These are phyloP conservation scores for Phaethon lepturus DNA, from an alignment of 2,113 vertebrate species.

Conservation along the genomic window DNA sequence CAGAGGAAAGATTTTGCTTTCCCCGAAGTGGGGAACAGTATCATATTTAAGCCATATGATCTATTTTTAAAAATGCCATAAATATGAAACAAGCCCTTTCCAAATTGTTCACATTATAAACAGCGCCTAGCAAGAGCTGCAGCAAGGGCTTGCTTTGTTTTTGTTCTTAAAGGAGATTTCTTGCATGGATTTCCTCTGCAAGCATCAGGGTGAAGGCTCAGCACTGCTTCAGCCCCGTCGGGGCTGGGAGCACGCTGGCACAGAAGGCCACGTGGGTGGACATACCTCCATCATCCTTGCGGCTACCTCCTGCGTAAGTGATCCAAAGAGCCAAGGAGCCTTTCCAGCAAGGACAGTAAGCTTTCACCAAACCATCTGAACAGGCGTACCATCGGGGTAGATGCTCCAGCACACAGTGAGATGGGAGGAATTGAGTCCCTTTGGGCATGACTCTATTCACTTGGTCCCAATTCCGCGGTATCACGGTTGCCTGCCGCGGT, in stretches of 20 bases:
- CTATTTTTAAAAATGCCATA: conserved; percentile 66
- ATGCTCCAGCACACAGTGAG: neutral
- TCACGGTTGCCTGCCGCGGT: accelerated
- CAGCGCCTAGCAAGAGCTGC: neutral
- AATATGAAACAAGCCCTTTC: conserved; percentile 38
- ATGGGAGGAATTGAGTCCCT: neutral
- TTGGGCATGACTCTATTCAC: neutral
- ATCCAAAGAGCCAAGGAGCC: neutral
- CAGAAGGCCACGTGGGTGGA: accelerated
- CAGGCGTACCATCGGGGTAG: accelerated
- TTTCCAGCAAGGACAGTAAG: neutral
- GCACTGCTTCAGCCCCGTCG: accelerated
- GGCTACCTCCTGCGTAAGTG: neutral
- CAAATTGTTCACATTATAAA: conserved; percentile 10
- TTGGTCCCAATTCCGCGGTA: neutral
- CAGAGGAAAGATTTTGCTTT: conserved; percentile 61
- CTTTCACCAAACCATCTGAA: neutral
- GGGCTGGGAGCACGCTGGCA: neutral
- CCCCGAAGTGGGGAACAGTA: conserved; percentile 41
- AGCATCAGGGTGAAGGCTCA: neutral
- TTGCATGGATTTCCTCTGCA: neutral
- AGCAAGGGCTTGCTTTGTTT: neutral
- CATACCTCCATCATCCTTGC: accelerated
- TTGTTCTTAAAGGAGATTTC: neutral
- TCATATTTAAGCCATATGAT: conserved; percentile 67